These are phyloP conservation scores for Phalangium opilio DNA, from an alignment of 2,888 invertebrate species.

Conservation along the genomic window DNA sequence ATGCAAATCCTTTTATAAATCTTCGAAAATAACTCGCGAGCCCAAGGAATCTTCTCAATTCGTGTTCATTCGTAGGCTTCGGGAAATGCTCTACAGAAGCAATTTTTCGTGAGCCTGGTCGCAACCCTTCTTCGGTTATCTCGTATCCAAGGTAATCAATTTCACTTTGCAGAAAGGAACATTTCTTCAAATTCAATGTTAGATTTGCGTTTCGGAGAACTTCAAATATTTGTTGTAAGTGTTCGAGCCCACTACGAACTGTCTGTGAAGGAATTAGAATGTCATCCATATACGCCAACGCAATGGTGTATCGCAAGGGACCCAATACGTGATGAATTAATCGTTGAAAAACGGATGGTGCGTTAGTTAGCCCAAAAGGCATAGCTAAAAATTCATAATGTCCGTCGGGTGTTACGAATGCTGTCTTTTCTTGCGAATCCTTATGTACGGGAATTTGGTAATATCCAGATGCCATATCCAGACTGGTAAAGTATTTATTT, in stretches of 20 bases:
- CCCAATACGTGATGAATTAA: background rate
- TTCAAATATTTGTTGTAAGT: background rate
- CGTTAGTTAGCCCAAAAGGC: conserved; percentile 2
- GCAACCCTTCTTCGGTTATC: background rate
- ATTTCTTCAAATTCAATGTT: conserved; percentile 1
- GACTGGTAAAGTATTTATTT: conserved; percentile 1
- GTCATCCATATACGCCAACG: background rate
- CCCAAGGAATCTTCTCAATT: background rate
- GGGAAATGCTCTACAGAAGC: background rate
- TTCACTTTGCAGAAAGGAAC: background rate
- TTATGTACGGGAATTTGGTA: conserved; percentile 1
- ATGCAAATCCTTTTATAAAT: background rate
- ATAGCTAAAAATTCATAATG: background rate
- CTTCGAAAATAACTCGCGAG: background rate
- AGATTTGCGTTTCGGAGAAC: background rate
- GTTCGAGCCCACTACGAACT: background rate
- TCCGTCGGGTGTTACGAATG: conserved; percentile 1
- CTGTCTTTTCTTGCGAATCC: background rate
- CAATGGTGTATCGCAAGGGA: too few species aligned
- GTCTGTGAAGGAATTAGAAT: background rate
- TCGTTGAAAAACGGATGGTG: background rate
- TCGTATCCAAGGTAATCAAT: conserved; percentile 1
- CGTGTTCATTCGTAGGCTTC: background rate
- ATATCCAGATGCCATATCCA: conserved; percentile 5
- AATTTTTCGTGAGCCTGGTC: conserved; percentile 1